Base-by-base conservation (phyloP, 2,888 invertebrate species). In the Neria commutata region DNA sequence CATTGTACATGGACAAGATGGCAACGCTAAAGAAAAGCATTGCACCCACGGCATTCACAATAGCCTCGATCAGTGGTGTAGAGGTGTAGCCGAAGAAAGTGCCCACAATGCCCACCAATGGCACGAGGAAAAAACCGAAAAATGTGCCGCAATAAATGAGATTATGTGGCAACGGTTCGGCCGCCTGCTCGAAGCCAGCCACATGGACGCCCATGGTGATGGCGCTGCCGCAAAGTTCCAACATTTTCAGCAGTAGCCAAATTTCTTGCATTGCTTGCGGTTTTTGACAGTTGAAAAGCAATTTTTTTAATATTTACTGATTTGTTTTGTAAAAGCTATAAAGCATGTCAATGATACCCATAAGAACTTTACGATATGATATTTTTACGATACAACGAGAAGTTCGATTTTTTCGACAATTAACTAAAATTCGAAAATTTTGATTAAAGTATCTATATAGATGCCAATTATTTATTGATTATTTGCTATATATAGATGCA, bases 121-220 rank as follows among this genome's bases (percentile, higher is more conserved):
- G 66, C 10, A 72, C 64, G 3, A 72, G 11, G 3, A 68, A 65
- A 34, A 70, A 77, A 25, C 70, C 70, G 21, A 69, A 63, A 42
- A 71, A 78, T 3, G 73, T 68, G 1, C 72, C 74, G 53, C 76
- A 75, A 57, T 73, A 77, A 3, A 67, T 60, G 42, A 76, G 63
- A 10, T 70, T 58, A 63, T 75, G 72, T 1, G 70, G 68, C 2
- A 71, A 45, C 0, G 69, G 68, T 42, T 74, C 67, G 1, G 19
- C 1, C 6, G 50, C 46, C n/a, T 71, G 62, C 3, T 71, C 14
- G 25, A 75, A 71, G 6, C 76, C 78, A 14, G 58, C 40, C 1
- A 74, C 60, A 51, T 77, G 76, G 48, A 69, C 67, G 1, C 52
- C 60, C 62, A 74, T 67, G 51, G 73, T 74, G 2, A 63, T 5